Evolutionary conservation across 2,113 vertebrate genomes (phyloP).

Genomic region (Leucoraja erinaceus): DNA sequence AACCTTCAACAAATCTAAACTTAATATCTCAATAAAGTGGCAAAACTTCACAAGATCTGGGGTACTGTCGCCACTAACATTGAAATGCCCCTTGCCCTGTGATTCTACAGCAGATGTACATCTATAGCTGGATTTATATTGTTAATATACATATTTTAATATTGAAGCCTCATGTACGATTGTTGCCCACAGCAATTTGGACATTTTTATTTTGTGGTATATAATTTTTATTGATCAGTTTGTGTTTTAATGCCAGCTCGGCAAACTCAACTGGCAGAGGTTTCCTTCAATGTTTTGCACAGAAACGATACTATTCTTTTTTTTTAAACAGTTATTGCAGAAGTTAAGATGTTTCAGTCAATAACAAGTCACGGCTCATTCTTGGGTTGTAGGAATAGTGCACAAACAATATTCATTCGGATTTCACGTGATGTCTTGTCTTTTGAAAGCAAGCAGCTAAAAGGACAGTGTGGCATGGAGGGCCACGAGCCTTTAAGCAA

Average conservation of each 20-base stretch:
- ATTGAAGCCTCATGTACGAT: not conserved
- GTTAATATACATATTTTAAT: not conserved
- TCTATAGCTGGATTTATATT: too few species aligned
- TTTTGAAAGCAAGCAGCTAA: slow-evolving; percentile 28
- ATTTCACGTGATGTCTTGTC: slow-evolving; percentile 11
- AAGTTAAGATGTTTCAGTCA: not conserved
- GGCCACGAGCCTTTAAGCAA: not conserved
- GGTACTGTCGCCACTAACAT: slow-evolving; percentile 12
- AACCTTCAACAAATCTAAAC: not conserved
- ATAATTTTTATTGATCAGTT: not conserved
- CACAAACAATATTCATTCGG: not conserved
- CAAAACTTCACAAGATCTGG: slow-evolving; percentile 11
- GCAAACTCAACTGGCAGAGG: not conserved
- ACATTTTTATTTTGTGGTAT: not conserved
- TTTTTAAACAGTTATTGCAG: not conserved
- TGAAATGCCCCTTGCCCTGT: not conserved
- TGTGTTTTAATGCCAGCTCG: not conserved
- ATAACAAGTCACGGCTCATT: not conserved
- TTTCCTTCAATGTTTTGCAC: not conserved
- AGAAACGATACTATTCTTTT: not conserved
- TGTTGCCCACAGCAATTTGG: not conserved
- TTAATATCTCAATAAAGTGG: not conserved
- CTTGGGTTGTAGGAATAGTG: not conserved
- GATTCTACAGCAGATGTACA: not conserved
- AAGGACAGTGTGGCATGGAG: not conserved